Evolutionary conservation across 2,113 vertebrate species (phyloP), one percentile per base, ranked within the genome.

Genomic region (Girardinichthys multiradiatus): DNA sequence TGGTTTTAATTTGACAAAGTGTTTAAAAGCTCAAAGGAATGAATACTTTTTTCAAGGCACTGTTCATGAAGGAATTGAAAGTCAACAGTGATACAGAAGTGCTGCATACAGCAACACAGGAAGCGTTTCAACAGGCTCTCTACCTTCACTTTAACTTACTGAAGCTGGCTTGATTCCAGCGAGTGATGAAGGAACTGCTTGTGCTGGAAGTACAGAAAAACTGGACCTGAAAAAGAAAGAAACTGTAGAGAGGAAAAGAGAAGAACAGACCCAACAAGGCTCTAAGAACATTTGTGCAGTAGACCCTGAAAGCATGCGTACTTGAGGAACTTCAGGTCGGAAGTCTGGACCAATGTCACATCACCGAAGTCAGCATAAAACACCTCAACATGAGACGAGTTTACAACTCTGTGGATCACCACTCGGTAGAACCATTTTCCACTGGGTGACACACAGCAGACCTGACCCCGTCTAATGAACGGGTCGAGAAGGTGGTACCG

Each of bases 351-450:
- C n/a, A 80, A 61, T 0, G 81, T 79, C 0, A 95, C 54, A 74
- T 95, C 93, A 15, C 98, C 98, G 4, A 95, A 98, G 85, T 98
- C 98, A 0, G 94, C 94, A 4, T 88, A 98, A 91, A 96, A 99
- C 3, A 99, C 97, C 76, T 96, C 92, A 0, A 97, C 95, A 57
- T 95, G 89, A 26, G 92, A 87, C 26, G 92, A 81, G 61, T 76
- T 94, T 65, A 97, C 1, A 0, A 97, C 72, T 57, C 79, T 88
- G 66, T 97, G 96, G 87, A 99, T 94, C 54, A 99, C 83, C 35
- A 95, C 95, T 0, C 97, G 94, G 84, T 98, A 98, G 93, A 97
- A 97, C 97, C 96, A 98, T 61, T 93, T 92, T 57, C 92, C 92
- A 63, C 84, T 86, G 0, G 92, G 94, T 0, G 72, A 91, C 11